Conservation (phyloP, 2,888 invertebrate species). For the Suillia variegata region DNA sequence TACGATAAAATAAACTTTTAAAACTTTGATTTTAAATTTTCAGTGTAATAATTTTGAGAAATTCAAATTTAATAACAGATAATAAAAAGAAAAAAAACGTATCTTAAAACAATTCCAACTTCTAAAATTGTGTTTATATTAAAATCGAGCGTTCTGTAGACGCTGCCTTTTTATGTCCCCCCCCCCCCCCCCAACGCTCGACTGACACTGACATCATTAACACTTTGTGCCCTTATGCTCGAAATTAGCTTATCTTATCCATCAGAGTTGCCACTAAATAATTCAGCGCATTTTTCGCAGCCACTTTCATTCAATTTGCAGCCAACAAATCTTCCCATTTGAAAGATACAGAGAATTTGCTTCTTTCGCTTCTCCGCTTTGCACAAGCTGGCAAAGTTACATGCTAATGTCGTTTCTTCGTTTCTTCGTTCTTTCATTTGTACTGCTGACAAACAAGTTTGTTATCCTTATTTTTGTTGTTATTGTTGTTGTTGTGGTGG, state of each 20-base stretch:
- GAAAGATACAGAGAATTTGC: constrained; percentile 1
- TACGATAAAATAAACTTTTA: too few species aligned
- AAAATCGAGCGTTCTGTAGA: too few species aligned
- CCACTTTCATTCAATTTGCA: constrained; percentile 55
- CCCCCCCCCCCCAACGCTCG: too few species aligned
- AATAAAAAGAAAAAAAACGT: too few species aligned
- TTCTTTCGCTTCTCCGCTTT: neutral
- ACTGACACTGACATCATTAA: too few species aligned
- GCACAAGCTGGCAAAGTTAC: neutral
- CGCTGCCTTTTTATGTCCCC: too few species aligned
- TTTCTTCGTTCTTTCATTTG: constrained; percentile 12
- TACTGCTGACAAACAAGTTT: constrained; percentile 17
- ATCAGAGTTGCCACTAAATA: constrained; percentile 41
- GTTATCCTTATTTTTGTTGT: neutral
- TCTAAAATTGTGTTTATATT: too few species aligned
- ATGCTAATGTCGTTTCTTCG: constrained; percentile 12
- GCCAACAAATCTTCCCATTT: constrained; percentile 39
- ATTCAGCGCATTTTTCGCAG: constrained; percentile 50
- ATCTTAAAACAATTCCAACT: too few species aligned
- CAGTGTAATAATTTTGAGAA: too few species aligned
- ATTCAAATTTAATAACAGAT: too few species aligned
- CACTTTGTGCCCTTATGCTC: constrained; percentile 37
- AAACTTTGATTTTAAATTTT: too few species aligned
- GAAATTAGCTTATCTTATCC: constrained; percentile 51
- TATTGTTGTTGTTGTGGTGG: constrained; percentile 1